Base-by-base conservation (phyloP, 1,140 invertebrate species). In the Sipha flava region DNA sequence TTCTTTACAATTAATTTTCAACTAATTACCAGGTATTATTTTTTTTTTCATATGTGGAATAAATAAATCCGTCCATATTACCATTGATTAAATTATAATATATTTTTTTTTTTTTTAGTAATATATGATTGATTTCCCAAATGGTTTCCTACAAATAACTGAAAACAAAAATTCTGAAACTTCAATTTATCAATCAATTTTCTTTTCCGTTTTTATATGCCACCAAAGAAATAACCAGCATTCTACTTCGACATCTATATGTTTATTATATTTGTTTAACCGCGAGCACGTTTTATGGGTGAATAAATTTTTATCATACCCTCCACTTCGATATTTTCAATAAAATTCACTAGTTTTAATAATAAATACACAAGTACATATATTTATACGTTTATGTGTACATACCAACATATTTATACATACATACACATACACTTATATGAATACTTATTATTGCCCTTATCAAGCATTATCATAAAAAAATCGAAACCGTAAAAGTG, bases 251-350 rank as follows among this genome's bases (percentile, higher is more conserved):
- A 23, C 12, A 18, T 18, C 9, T 31, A n/a, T 75, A 73, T 34
- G 45, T 73, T 49, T 52, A 68, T 52, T 73, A 52, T 75, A 59
- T 77, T 77, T 77, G 31, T 12, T 77, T 77, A 57, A 54, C 73
- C 73, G n/a, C 52, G 34, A 37, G 37, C 49, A 40, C 49, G 49
- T 77, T 77, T 77, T 59, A 77, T 40, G 73, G 34, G 14, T n/a
- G 73, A 77, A 77, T 59, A 77, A n/a, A 29, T 77, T 37, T 77
- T 77, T 77, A 43, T 57, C 21, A 59, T 59, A 57, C 21, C 16
- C 37, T 18, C 5, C 23, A 6, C 26, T n/a, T 16, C 7, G n/a
- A 40, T 43, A 34, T 66, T 34, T 66, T 66, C 64, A 43, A 66
- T 43, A 43, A 66, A 66, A 66, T 14, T 4, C n/a, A 43, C 64